Conservation (phyloP, 64 coral and sea anemone species). For the Acropora tenuis region DNA sequence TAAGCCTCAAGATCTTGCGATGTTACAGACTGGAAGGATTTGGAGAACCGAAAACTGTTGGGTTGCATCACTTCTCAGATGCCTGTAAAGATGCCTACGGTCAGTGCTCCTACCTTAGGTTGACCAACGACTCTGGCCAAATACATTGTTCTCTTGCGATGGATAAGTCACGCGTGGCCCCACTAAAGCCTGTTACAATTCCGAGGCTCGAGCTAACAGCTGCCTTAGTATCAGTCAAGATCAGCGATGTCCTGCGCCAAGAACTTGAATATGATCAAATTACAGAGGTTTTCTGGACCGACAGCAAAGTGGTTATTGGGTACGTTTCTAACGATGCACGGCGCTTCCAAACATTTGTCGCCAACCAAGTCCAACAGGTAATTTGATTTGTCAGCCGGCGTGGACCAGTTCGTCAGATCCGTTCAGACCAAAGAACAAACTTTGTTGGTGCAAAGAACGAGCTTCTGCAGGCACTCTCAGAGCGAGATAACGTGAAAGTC, state of each 20-base stretch:
- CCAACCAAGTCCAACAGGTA: conserved; percentile 31
- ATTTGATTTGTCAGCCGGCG: no score
- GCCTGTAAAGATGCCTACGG: conserved; percentile 42
- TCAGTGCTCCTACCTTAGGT: no score
- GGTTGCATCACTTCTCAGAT: conserved; percentile 10
- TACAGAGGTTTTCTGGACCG: background rate
- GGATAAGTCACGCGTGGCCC: background rate
- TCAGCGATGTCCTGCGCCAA: background rate
- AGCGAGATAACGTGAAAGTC: no score
- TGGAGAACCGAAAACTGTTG: background rate
- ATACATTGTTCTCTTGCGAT: background rate
- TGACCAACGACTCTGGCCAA: no score
- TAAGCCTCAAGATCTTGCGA: no score
- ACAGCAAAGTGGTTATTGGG: background rate
- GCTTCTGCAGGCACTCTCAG: no score
- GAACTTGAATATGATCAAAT: conserved; percentile 33
- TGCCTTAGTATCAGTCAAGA: background rate
- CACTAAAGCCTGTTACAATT: background rate
- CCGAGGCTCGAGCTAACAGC: conserved; percentile 11
- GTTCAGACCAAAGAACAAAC: no score
- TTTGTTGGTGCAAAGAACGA: no score
- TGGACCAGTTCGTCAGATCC: no score
- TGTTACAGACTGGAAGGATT: no score
- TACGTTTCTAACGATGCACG: conserved; percentile 33
- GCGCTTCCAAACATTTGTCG: conserved; percentile 17